Evolutionary conservation across 1,140 invertebrate species (phyloP), one percentile per base, ranked within the genome.

Genomic region (Hesperophylax magnus): DNA sequence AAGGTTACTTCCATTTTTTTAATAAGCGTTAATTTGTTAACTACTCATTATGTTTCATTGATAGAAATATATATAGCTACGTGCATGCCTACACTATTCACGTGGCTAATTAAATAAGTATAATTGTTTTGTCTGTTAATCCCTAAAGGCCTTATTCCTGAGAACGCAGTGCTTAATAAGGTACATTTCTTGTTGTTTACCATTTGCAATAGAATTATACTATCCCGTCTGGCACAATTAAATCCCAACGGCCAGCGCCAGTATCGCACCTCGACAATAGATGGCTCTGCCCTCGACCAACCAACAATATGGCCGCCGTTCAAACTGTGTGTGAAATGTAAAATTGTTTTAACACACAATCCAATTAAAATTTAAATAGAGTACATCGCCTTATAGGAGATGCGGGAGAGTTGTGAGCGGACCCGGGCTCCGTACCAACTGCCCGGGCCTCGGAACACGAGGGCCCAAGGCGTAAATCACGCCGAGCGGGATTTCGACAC

Each of bases 301-400:
- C 56, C 27, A 8, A 34, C 17, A 60, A 76, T 56, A 76, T 60
- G 72, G 53, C 24, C 24, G 27, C 54, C 54, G 24, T 76, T 34
- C 54, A 76, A 76, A 76, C 54, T 61, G 54, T 67, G 63, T 78
- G 77, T 69, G 69, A 78, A 83, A 81, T 78, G 77, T 69, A 78
- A 78, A 83, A 81, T 67, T 83, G 82, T 83, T 81, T 77, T 81
- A 78, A 83, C 82, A 83, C 74, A 83, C 75, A 79, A 65, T 81
- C 82, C 79, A 84, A 84, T 84, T 84, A 84, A 84, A 81, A 84
- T 84, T 81, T 81, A 84, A 84, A 84, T 84, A 84, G 79, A 81
- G 82, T 81, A 78, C 82, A 79, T 20, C 65, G 77, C 82, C 79
- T 81, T 83, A 81, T 83, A 80, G 82, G 82, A 67, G 71, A 69